Evolutionary conservation across 2,888 invertebrate genomes (phyloP), one percentile per base, ranked within the genome.

Genomic region (Polyploca ridens): DNA sequence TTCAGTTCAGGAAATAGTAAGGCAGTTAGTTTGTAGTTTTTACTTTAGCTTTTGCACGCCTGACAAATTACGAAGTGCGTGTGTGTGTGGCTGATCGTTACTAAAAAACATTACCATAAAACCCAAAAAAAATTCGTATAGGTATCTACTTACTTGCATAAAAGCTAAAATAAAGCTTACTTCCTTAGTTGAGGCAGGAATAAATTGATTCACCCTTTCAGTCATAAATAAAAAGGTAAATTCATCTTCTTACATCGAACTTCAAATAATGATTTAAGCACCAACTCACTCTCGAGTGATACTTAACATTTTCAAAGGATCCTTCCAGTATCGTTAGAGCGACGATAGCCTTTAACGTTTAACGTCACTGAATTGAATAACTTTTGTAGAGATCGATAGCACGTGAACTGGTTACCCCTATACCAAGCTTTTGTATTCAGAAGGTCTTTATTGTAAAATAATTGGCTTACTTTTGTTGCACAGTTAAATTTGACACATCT

Each of bases 401-500:
- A 67, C 38, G 58, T 46, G 62, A 19, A 38, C 19, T 60, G 41
- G 49, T n/a, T 49, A 49, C 7, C 44, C 2, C 44, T n/a, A 46
- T 46, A 46, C 8, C 38, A 2, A 35, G 60, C 38, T 16, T 8
- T 60, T 41, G 38, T 38, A 60, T 19, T 60, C 49, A 49, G 41
- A 60, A 60, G 16, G 38, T 46, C 59, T 60, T n/a, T 33, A 19
- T 38, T 10, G 41, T 60, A 10, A 41, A 60, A 33, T 60, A 60
- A 60, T 41, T 60, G 38, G 10, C 41, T 41, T 61, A 61, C 54
- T 54, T 54, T 54, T 54, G 54, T 41, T 61, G 72, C 78, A 67
- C 86, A 95, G 95, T 84, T 94, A 72, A 95, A 95, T 77, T 84
- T 95, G 66, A 95, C 95, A 27, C 95, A 95, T 71, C 88, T 95